Evolutionary conservation across 2,113 vertebrate genomes (phyloP).

Genomic region (Saimiri boliviensis): DNA sequence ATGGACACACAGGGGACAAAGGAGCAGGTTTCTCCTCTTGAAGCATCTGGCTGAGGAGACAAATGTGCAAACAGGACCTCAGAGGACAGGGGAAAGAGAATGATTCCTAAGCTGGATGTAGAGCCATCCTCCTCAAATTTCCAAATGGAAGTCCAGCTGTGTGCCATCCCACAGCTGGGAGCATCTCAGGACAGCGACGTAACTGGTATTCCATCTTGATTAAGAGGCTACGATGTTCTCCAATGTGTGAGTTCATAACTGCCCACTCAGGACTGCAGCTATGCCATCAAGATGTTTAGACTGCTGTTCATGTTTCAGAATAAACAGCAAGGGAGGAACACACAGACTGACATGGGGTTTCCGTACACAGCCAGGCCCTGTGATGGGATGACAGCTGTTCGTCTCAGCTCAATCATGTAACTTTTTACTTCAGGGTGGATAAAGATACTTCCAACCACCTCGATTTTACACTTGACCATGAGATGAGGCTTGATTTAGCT

Average conservation of each 20-base stretch:
- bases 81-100: neutral
- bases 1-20: neutral
- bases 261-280: fast-evolving
- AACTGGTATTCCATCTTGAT: neutral
- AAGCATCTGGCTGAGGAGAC: neutral
- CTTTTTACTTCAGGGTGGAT: neutral
- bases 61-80: neutral
- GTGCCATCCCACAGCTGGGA: too few relatives aligned
- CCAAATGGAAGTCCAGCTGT: neutral
- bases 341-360: fast-evolving
- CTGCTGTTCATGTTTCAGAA: too few relatives aligned
- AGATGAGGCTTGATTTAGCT: neutral
- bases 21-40: neutral
- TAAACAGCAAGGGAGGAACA: neutral
- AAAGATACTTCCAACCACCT: neutral
- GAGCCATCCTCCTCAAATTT: neutral
- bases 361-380: neutral
- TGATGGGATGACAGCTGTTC: neutral
- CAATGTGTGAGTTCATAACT: neutral
- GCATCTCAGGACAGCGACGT: neutral
- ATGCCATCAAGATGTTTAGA: neutral
- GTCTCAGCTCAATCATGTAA: neutral
- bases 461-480: neutral
- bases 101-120: neutral
- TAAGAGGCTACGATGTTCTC: neutral